phyloP scores from a whole-genome alignment of 1,140 invertebrate genomes.

The Camponotus vicinus region DNA sequence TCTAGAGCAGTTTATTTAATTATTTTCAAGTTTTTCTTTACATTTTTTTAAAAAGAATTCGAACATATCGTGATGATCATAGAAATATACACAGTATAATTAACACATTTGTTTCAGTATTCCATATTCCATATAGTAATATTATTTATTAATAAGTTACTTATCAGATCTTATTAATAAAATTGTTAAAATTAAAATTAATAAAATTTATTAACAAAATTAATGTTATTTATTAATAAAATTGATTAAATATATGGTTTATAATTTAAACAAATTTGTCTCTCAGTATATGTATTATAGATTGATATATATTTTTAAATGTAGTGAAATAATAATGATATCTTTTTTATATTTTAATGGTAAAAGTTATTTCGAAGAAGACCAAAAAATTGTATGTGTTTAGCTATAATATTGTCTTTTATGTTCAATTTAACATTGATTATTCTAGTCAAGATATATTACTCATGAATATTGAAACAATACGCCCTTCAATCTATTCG shows the following conservation, averaged over 20 bases:
- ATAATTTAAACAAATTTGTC: background rate
- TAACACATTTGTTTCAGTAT: background rate
- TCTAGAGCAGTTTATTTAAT: background rate
- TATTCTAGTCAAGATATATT: slow-evolving; percentile 20
- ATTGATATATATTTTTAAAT: background rate
- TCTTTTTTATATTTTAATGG: too few species aligned
- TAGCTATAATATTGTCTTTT: background rate
- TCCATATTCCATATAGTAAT: background rate
- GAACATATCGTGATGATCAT: background rate
- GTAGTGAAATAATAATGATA: background rate
- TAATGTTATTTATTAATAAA: background rate
- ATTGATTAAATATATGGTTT: background rate
- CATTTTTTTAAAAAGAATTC: background rate
- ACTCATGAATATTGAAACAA: slow-evolving; percentile 4
- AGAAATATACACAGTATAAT: background rate
- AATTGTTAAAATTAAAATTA: too few species aligned
- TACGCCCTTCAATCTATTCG: background rate
- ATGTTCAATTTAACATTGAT: slow-evolving; percentile 10
- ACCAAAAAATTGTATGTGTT: background rate
- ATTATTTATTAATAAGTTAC: background rate
- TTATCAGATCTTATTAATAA: too few species aligned
- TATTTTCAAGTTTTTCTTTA: background rate
- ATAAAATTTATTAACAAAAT: too few species aligned
- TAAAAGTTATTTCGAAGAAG: too few species aligned
- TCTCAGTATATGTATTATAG: background rate